Evolutionary conservation across 2,113 vertebrate genomes (phyloP).

Genomic region (Macquaria australasica): DNA sequence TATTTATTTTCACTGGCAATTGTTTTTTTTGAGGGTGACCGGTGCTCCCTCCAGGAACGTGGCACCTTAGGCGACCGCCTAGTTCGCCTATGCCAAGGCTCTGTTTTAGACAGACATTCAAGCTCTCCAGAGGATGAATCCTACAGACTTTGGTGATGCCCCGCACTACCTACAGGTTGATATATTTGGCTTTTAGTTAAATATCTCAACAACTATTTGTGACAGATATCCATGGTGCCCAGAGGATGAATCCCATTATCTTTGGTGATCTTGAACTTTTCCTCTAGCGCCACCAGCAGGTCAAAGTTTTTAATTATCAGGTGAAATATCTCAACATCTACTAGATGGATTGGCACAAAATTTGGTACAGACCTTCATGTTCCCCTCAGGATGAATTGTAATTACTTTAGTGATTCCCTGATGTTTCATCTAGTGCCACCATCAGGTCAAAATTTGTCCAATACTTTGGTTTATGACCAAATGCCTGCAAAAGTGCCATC

Average conservation of each 20-base stretch:
- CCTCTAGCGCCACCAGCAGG: no score
- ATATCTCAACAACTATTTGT: not conserved
- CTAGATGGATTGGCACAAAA: not conserved
- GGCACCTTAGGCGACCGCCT: no score
- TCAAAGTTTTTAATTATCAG: no score
- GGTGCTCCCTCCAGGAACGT: no score
- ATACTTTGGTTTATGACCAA: not conserved
- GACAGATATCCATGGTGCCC: not conserved
- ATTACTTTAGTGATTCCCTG: not conserved
- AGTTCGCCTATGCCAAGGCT: no score
- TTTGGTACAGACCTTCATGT: not conserved
- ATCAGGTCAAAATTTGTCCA: not conserved
- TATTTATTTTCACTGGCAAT: no score
- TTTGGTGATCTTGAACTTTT: not conserved
- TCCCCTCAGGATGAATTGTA: not conserved
- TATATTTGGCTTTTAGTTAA: not conserved
- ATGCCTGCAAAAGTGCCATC: not conserved
- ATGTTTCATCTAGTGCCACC: not conserved
- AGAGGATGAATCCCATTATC: not conserved
- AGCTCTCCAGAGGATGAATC: not conserved
- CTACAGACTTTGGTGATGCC: not conserved
- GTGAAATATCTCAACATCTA: not conserved
- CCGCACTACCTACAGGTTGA: not conserved
- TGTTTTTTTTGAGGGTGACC: no score
- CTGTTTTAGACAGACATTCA: not conserved